Evolutionary conservation across 2,113 vertebrate species (phyloP).

Genomic region (Donacobius atricapilla): DNA sequence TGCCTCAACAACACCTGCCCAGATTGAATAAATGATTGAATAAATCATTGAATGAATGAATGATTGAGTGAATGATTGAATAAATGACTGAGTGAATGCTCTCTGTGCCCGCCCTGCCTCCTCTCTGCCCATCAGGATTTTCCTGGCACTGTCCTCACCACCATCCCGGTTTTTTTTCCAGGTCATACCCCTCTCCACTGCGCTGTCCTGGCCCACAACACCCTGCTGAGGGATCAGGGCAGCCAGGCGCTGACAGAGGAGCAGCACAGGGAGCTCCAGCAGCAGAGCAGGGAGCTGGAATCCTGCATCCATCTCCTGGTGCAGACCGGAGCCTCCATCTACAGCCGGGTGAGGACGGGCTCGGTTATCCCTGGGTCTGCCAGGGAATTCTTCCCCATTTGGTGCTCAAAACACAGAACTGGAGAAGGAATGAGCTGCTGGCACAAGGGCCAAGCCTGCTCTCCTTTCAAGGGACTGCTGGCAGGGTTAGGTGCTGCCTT

Average conservation of each 20-base stretch:
- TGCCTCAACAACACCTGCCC: background rate
- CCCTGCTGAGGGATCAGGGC: conserved; percentile 11
- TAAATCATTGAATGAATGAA: too few relatives aligned
- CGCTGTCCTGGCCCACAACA: conserved; percentile 56
- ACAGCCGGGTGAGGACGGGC: conserved; percentile 34
- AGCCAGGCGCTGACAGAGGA: background rate
- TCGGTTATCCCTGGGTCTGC: accelerated
- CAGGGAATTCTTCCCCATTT: background rate
- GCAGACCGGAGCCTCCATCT: conserved; percentile 57
- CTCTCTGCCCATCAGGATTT: accelerated
- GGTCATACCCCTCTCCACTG: conserved; percentile 65
- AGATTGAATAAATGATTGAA: background rate
- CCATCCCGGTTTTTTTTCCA: background rate
- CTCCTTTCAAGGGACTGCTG: background rate
- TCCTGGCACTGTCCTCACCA: background rate
- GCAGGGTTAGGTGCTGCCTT: background rate
- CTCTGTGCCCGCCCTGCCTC: background rate
- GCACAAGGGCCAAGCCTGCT: background rate
- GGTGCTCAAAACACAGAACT: accelerated
- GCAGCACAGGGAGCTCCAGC: conserved; percentile 8
- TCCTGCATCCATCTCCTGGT: conserved; percentile 60
- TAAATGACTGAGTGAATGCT: background rate
- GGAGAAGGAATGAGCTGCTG: background rate
- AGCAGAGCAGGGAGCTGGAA: conserved; percentile 27
- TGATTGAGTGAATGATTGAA: accelerated